phyloP scores from a whole-genome alignment of 2,888 invertebrate species.

The Apoda limacodes region DNA sequence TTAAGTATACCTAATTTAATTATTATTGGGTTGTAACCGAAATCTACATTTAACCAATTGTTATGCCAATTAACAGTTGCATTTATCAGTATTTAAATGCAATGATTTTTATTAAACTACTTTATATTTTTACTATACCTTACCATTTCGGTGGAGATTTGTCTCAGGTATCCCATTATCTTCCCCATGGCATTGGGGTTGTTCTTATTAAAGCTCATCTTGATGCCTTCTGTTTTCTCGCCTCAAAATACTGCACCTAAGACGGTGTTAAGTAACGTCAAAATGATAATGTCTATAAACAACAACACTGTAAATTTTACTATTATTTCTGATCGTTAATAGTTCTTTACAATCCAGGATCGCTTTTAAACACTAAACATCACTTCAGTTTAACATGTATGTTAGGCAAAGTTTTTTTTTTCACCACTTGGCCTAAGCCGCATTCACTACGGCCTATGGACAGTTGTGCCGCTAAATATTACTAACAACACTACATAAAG shows the following conservation, averaged over 20 bases:
- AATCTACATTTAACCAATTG: too few relatives aligned
- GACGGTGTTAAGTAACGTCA: slow-evolving; percentile 47
- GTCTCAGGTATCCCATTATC: slow-evolving; percentile 61
- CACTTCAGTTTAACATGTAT: too few relatives aligned
- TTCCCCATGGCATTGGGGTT: slow-evolving; percentile 64
- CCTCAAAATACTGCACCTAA: slow-evolving; percentile 22
- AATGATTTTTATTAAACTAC: too few relatives aligned
- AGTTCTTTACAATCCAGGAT: slow-evolving; percentile 52
- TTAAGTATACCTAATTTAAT: too few relatives aligned
- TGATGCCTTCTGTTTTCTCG: slow-evolving; percentile 31
- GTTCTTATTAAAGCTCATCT: slow-evolving; percentile 67
- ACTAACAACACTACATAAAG: slow-evolving; percentile 14
- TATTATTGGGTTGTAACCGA: too few relatives aligned
- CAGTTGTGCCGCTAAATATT: too few relatives aligned
- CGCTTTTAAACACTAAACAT: slow-evolving; percentile 38
- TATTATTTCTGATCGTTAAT: slow-evolving; percentile 31
- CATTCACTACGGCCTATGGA: too few relatives aligned
- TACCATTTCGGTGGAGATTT: slow-evolving; percentile 66
- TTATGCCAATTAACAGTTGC: too few relatives aligned
- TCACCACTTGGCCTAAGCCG: too few relatives aligned
- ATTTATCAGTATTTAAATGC: too few relatives aligned
- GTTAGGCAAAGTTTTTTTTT: too few relatives aligned
- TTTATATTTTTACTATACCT: slow-evolving; percentile 26
- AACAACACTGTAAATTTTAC: slow-evolving; percentile 38
- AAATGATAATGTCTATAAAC: slow-evolving; percentile 53